These are phyloP conservation scores for Beris morrisii DNA, from an alignment of 2,888 invertebrate species.

Conservation along the genomic window DNA sequence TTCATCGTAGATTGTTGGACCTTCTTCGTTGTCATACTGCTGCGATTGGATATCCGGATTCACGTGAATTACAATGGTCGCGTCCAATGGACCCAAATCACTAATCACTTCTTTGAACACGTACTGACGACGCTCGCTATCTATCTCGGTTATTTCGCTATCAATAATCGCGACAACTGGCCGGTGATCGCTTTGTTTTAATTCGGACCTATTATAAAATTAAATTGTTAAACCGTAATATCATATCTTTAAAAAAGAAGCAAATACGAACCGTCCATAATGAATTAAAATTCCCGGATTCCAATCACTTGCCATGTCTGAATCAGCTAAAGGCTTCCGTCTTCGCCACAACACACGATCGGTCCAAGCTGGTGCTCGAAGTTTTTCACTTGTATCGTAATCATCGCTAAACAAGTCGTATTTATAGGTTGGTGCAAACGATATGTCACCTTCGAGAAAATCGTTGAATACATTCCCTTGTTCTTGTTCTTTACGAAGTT, in stretches of 20 bases:
- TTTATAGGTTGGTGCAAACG: slow-evolving; percentile 96
- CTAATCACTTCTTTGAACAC: slow-evolving; percentile 84
- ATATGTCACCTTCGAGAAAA: slow-evolving; percentile 88
- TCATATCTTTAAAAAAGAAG: too few species aligned
- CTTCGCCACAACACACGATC: slow-evolving; percentile 95
- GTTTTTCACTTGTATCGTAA: slow-evolving; percentile 98
- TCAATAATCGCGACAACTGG: slow-evolving; percentile 93
- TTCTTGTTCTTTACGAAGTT: slow-evolving; percentile 77
- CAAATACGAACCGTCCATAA: slow-evolving; percentile 68
- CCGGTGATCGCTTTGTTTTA: slow-evolving; percentile 96
- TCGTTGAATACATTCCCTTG: slow-evolving; percentile 87
- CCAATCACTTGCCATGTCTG: slow-evolving; percentile 66
- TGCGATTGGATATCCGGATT: slow-evolving; percentile 43
- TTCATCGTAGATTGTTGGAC: slow-evolving; percentile 73
- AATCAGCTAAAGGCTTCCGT: slow-evolving; percentile 71
- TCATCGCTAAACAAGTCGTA: slow-evolving; percentile 98
- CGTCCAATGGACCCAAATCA: slow-evolving; percentile 92
- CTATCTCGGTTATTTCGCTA: slow-evolving; percentile 80
- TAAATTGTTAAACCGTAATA: neutral
- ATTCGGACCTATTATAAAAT: slow-evolving; percentile 65
- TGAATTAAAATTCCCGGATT: slow-evolving; percentile 78
- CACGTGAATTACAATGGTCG: slow-evolving; percentile 79
- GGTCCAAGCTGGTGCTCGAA: slow-evolving; percentile 97
- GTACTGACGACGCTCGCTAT: slow-evolving; percentile 72
- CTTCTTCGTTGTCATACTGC: slow-evolving; percentile 58